These are phyloP conservation scores for Cancer borealis DNA, from an alignment of 2,888 invertebrate species.

Conservation along the genomic window DNA sequence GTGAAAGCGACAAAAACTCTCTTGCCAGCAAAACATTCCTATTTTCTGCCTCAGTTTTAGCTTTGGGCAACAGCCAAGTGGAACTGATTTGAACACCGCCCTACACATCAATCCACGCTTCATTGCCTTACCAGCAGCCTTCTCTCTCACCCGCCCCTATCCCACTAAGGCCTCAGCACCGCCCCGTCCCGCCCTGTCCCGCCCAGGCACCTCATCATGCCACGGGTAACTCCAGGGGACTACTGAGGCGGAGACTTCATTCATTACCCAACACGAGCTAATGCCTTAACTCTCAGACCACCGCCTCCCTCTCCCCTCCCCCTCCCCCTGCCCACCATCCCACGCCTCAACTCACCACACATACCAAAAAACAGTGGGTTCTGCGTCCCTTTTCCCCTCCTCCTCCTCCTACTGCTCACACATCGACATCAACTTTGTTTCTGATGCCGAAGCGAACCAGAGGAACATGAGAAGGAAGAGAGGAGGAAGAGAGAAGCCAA, in stretches of 20 bases:
- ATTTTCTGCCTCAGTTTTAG: constrained; percentile 32
- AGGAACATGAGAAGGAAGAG: not conserved
- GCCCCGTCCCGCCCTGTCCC: constrained; percentile 9
- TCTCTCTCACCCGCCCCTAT: not conserved
- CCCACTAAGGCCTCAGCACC: not conserved
- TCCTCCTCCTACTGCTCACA: not conserved
- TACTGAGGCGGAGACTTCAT: constrained; percentile 16
- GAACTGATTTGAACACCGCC: constrained; percentile 36
- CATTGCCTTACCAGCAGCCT: constrained; percentile 17
- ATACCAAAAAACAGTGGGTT: not conserved
- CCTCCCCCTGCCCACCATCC: not conserved
- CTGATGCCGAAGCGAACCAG: not conserved
- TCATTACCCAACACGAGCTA: not conserved
- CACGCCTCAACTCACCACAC: not conserved
- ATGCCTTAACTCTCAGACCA: not conserved
- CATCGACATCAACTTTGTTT: not conserved
- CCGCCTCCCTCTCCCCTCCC: not conserved
- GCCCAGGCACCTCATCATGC: constrained; percentile 25
- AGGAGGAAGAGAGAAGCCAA: not conserved
- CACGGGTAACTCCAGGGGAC: not conserved
- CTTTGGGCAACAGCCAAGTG: constrained; percentile 23
- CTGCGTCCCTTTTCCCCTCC: not conserved
- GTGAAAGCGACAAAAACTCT: constrained; percentile 6
- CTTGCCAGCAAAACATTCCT: constrained; percentile 1
- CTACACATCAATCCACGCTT: constrained; percentile 32